phyloP scores from a whole-genome alignment of 2,113 vertebrate genomes.

The Thermophis baileyi region DNA sequence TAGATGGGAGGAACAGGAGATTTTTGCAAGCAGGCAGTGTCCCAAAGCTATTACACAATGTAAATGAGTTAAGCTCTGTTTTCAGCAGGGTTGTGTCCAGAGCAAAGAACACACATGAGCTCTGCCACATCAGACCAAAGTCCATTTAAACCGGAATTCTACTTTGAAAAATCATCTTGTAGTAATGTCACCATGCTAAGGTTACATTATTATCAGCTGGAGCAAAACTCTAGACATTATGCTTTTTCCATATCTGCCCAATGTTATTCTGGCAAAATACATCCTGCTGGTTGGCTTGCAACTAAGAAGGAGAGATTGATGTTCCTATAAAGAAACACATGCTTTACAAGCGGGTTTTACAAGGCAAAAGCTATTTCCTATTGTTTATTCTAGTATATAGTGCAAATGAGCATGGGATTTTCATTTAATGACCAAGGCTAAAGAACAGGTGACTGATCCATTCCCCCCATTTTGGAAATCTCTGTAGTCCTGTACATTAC shows the following conservation, averaged over 20 bases:
- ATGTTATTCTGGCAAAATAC: background rate
- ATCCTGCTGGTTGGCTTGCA: background rate
- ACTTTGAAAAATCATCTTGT: background rate
- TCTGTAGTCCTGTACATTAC: background rate
- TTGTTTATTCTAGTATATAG: background rate
- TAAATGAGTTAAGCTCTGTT: background rate
- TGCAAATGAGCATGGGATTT: background rate
- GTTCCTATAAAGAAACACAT: background rate
- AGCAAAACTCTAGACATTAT: background rate
- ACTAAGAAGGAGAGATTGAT: background rate
- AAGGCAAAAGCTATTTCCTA: background rate
- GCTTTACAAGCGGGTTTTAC: too few relatives aligned
- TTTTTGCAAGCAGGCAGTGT: background rate
- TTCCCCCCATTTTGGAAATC: background rate
- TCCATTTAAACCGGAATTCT: background rate
- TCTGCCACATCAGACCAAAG: background rate
- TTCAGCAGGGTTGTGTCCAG: background rate
- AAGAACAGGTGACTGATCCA: background rate
- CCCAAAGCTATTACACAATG: fast-evolving
- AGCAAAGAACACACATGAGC: background rate
- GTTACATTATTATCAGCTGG: background rate
- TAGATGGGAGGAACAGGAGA: background rate
- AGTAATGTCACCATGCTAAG: background rate
- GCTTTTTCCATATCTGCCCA: background rate
- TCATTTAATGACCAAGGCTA: background rate